Evolutionary conservation across 2,888 invertebrate genomes (phyloP).

Genomic region (Xylophagus ater): DNA sequence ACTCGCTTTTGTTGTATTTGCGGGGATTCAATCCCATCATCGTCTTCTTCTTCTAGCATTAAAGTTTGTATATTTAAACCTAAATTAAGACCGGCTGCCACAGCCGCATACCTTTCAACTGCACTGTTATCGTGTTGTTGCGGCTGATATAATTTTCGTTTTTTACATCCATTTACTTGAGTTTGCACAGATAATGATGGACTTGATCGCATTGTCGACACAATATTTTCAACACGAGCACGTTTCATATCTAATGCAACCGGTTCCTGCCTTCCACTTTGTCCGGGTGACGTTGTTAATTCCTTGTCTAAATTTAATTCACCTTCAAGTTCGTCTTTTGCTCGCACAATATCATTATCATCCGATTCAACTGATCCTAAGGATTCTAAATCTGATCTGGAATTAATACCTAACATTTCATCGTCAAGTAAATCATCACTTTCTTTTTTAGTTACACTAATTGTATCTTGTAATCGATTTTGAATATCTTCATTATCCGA

Average conservation of each 20-base stretch:
- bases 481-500: slow-evolving; percentile 16
- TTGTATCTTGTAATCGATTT: slow-evolving; percentile 8
- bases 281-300: slow-evolving; percentile 26
- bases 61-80: slow-evolving; percentile 46
- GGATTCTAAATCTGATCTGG: slow-evolving; percentile 41
- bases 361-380: slow-evolving; percentile 47
- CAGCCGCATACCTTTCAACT: slow-evolving; percentile 49
- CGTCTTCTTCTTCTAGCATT: slow-evolving; percentile 59
- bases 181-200: slow-evolving; percentile 58
- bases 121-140: slow-evolving; percentile 73
- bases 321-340: slow-evolving; percentile 56
- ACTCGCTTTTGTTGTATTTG: slow-evolving; percentile 75
- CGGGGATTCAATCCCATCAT: slow-evolving; percentile 62
- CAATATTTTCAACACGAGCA: slow-evolving; percentile 89
- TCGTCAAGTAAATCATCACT: slow-evolving; percentile 34
- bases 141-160: slow-evolving; percentile 90
- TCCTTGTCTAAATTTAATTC: slow-evolving; percentile 49
- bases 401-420: slow-evolving; percentile 34
- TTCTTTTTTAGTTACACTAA: slow-evolving; percentile 29
- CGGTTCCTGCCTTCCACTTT: slow-evolving; percentile 37
- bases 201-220: slow-evolving; percentile 84
- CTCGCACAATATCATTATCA: slow-evolving; percentile 42
- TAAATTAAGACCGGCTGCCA: slow-evolving; percentile 44
- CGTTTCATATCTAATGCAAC: slow-evolving; percentile 74
- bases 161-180: slow-evolving; percentile 79